A percentile compares a stretch with the other conserved stretches of the same genome.
These are phyloP conservation scores for Argopecten irradians DNA, from an alignment of 1,140 invertebrate genomes.

Conservation along the genomic window DNA sequence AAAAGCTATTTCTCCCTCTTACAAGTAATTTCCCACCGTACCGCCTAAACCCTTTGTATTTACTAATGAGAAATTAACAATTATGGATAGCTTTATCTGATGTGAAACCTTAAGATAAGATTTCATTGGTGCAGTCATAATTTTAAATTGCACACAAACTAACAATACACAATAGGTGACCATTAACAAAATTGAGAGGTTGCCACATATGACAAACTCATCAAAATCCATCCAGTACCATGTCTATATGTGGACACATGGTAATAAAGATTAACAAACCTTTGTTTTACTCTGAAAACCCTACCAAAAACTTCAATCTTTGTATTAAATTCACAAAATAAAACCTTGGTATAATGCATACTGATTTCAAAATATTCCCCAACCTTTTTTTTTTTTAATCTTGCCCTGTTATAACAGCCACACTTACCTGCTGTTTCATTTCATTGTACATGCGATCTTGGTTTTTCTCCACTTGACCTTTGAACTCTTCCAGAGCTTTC, in stretches of 20 bases:
- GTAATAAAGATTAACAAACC: background rate
- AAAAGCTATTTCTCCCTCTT: too few species aligned
- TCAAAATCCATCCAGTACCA: background rate
- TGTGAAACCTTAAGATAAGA: too few species aligned
- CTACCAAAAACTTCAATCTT: background rate
- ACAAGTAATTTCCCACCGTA: too few species aligned
- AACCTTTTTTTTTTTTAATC: background rate
- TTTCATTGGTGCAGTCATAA: too few species aligned
- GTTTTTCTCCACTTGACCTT: slow-evolving; percentile 74
- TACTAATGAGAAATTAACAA: too few species aligned
- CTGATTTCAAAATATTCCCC: background rate
- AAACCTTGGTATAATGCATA: background rate
- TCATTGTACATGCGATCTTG: slow-evolving; percentile 74
- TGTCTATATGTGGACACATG: background rate
- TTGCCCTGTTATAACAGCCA: background rate
- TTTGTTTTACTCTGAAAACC: background rate
- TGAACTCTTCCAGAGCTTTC: slow-evolving; percentile 74
- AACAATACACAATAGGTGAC: too few species aligned
- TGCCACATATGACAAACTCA: background rate
- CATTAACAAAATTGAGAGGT: too few species aligned
- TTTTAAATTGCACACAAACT: too few species aligned
- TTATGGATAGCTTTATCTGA: too few species aligned
- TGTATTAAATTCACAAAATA: background rate
- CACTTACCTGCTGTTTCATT: slow-evolving; percentile 75
- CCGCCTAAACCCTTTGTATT: too few species aligned